Base-by-base conservation (phyloP, 2,888 invertebrate species). In the Zhuqinia jingwanae region DNA sequence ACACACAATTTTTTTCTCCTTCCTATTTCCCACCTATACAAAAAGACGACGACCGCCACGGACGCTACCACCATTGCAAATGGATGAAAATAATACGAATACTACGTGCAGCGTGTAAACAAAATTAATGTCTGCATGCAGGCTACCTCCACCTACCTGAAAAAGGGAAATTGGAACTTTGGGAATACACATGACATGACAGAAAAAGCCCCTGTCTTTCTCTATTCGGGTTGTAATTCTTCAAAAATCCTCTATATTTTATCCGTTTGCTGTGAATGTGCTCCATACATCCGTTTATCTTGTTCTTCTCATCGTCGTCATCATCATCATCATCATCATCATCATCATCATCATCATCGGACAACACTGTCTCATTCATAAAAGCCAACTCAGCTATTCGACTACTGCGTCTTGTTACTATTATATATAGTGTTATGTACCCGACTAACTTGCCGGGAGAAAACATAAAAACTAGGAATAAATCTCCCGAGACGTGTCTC, bases 401-500 rank as follows among this genome's bases (percentile, higher is more conserved):
- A 8, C 36, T 8, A 36, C 36, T 6, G 36, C n/a, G n/a, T n/a
- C n/a, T n/a, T n/a, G n/a, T n/a, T n/a, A n/a, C n/a, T n/a, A n/a
- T n/a, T n/a, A n/a, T n/a, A 36, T 36, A 36, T 36, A 36, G 36
- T 45, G n/a, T 22, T 20, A 50, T 22, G 47, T 70, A 50, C 45
- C 50, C 27, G 10, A 15, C 25, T n/a, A 50, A 50, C 45, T 27
- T 27, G 70, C 45, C 50, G 45, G 47, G 15, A 50, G 25, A 22
- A 50, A n/a, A 50, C 20, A 22, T 17, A 22, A 20, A 22, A 68
- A 13, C n/a, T 6, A 15, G 47, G 60, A 77, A 77, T 77, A 77
- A 77, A 77, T 77, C 77, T 77, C 58, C 30, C 2, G 77, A 77
- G 45, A 70, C n/a, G 70, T 20, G 42, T 70, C 70, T 70, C 70